These are phyloP conservation scores for Saguinus midas DNA, from an alignment of 2,113 vertebrate genomes.

Conservation along the genomic window DNA sequence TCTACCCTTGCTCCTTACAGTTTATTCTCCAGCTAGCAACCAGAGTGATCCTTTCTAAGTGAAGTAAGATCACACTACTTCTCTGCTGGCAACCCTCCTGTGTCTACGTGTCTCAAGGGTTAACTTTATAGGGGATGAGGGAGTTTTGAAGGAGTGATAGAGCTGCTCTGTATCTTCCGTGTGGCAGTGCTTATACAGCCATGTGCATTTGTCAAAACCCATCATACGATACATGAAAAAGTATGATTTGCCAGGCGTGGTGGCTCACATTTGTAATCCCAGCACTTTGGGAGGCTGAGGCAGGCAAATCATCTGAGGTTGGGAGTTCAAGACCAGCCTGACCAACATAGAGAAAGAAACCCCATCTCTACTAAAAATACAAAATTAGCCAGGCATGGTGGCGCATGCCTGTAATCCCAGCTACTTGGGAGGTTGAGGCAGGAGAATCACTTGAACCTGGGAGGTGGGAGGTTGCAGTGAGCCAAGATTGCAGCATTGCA, in stretches of 20 bases:
- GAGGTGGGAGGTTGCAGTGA: background rate
- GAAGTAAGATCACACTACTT: background rate
- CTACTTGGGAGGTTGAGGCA: background rate
- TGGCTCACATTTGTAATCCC: background rate
- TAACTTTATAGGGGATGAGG: background rate
- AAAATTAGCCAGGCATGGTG: background rate
- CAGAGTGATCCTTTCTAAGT: background rate
- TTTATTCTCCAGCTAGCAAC: background rate
- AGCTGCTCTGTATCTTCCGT: background rate
- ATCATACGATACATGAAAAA: constrained; percentile 1
- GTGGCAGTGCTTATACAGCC: background rate
- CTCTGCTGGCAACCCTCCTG: background rate
- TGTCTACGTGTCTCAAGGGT: background rate
- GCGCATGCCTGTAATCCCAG: background rate
- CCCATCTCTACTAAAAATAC: background rate
- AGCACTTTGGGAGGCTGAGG: background rate
- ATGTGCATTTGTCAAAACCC: background rate
- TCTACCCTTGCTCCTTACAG: background rate
- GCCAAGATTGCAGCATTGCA: background rate
- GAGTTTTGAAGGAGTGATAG: background rate
- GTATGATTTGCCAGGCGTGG: background rate
- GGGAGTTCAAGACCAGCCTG: background rate
- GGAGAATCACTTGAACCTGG: background rate
- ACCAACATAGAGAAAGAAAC: background rate
- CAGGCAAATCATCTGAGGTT: background rate